Evolutionary conservation across 64 coral and sea anemone species (phyloP).

Genomic region (Stichodactyla helianthus): DNA sequence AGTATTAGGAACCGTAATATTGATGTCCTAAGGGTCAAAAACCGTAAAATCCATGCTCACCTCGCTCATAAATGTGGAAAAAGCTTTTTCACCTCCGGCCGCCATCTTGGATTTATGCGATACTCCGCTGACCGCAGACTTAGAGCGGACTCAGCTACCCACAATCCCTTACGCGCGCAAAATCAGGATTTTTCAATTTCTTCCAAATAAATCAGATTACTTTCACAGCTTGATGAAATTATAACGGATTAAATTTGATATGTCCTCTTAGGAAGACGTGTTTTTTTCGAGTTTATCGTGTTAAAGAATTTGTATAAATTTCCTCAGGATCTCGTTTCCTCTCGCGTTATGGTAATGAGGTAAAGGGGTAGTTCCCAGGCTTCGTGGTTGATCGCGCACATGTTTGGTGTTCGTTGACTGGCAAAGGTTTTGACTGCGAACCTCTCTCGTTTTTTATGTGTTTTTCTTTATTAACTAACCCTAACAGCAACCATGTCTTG

Average conservation of each 20-base stretch:
- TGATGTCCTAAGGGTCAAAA: not conserved
- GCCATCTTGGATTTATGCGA: conserved; percentile 57
- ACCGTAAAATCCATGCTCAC: not conserved
- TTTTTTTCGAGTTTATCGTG: not conserved
- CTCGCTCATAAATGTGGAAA: conserved; percentile 71
- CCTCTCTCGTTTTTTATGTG: conserved; percentile 40
- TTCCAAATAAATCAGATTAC: not conserved
- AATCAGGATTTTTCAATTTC: not conserved
- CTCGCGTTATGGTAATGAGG: conserved; percentile 13
- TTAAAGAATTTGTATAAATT: not conserved
- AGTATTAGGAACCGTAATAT: not conserved
- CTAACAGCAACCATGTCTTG: conserved; percentile 72
- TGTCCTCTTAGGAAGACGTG: not conserved
- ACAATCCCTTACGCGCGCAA: not conserved
- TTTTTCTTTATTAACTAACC: conserved; percentile 75
- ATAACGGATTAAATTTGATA: not conserved
- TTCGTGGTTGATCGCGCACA: conserved; percentile 38
- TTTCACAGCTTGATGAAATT: not conserved
- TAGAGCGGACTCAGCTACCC: not conserved
- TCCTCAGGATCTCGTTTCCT: not conserved
- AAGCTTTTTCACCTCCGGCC: conserved; percentile 25
- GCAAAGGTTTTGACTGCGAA: not conserved
- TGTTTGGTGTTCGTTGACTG: conserved; percentile 20
- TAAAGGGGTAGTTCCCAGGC: conserved; percentile 4
- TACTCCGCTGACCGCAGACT: not conserved